phyloP scores from a whole-genome alignment of 2,797 vertebrate genomes.

The Argya squamiceps region DNA sequence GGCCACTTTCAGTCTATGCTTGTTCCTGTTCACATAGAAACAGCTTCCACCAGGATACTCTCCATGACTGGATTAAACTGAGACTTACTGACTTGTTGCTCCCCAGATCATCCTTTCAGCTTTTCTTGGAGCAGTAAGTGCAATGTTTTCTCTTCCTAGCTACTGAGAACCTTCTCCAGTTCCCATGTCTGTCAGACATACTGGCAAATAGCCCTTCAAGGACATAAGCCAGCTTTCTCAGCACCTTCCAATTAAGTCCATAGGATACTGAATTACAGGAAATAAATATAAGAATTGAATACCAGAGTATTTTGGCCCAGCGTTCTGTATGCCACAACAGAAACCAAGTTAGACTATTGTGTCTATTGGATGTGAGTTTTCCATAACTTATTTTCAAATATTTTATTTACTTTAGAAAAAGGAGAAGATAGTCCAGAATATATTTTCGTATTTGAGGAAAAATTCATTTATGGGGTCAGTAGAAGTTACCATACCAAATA shows the following conservation, averaged over 20 bases:
- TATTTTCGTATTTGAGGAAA: background rate
- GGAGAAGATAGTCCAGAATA: background rate
- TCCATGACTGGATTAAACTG: background rate
- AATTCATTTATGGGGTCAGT: background rate
- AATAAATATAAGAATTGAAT: background rate
- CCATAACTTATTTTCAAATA: background rate
- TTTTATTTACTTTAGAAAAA: background rate
- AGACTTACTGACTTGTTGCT: background rate
- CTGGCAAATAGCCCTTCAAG: background rate
- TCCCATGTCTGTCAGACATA: background rate
- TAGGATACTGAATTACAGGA: background rate
- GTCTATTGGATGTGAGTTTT: background rate
- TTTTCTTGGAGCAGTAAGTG: background rate
- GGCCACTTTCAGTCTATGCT: background rate
- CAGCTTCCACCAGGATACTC: background rate
- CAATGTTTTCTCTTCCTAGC: background rate
- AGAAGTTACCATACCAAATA: background rate
- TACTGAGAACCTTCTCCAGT: background rate
- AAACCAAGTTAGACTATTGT: background rate
- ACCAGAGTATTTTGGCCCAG: background rate
- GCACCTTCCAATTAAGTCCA: background rate
- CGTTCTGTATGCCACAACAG: background rate
- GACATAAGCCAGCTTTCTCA: background rate
- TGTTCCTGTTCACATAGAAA: background rate
- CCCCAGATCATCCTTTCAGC: background rate